phyloP scores from a whole-genome alignment of 2,888 invertebrate species.

The Rhagophthalmus giganteus region DNA sequence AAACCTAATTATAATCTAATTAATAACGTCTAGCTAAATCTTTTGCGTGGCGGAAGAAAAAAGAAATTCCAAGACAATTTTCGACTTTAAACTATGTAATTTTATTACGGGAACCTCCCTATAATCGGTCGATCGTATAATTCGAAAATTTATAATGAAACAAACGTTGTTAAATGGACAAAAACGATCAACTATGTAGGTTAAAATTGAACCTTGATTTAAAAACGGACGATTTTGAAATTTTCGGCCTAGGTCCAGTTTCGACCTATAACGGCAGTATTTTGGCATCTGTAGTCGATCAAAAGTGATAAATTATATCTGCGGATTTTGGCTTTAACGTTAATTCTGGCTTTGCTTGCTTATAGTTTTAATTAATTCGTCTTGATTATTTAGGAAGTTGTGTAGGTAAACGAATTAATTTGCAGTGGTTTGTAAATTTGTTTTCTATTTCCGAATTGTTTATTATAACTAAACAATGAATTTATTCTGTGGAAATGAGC shows the following conservation, averaged over 20 bases:
- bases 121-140: too few relatives aligned
- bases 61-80: too few relatives aligned
- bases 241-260: too few relatives aligned
- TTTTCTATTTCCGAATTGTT: slow-evolving; percentile 9
- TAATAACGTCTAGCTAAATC: slow-evolving; percentile 12
- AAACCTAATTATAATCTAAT: slow-evolving; percentile 34
- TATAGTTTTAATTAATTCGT: neutral
- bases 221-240: too few relatives aligned
- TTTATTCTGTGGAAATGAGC: slow-evolving; percentile 27
- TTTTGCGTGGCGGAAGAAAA: slow-evolving; percentile 1
- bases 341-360: neutral
- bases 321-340: neutral
- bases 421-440: slow-evolving; percentile 12
- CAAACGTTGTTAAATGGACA: too few relatives aligned
- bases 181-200: too few relatives aligned
- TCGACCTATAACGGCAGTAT: too few relatives aligned
- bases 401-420: neutral
- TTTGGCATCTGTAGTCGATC: too few relatives aligned
- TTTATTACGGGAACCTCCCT: too few relatives aligned
- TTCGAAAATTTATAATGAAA: too few relatives aligned
- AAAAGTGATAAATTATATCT: neutral
- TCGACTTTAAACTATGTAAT: too few relatives aligned
- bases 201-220: too few relatives aligned
- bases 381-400: neutral
- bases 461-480: slow-evolving; percentile 21